These are phyloP conservation scores for Drosophila ambigua DNA, from an alignment of 1,140 invertebrate species.

Conservation along the genomic window DNA sequence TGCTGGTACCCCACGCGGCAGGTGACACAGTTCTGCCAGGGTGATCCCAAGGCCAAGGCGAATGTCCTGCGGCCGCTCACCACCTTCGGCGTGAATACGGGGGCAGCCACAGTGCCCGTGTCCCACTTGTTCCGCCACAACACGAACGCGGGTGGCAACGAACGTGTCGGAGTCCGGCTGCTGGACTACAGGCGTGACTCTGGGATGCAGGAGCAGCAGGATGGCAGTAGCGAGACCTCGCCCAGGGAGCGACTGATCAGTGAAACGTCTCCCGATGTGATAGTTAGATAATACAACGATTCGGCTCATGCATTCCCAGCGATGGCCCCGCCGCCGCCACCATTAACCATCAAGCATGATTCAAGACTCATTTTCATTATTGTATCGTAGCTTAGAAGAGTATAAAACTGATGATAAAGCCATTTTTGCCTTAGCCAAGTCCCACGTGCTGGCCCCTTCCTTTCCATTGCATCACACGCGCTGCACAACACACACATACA, in stretches of 20 bases:
- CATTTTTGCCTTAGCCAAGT: constrained; percentile 46
- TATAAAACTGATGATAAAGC: constrained; percentile 30
- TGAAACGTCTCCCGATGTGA: constrained; percentile 57
- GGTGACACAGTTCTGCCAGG: constrained; percentile 65
- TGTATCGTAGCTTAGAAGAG: constrained; percentile 32
- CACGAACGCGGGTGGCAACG: constrained; percentile 24
- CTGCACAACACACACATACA: constrained; percentile 25
- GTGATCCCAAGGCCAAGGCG: constrained; percentile 73
- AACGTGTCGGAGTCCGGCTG: constrained; percentile 63
- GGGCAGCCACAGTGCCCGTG: constrained; percentile 1
- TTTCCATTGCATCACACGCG: constrained; percentile 2
- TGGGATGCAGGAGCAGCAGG: constrained; percentile 20
- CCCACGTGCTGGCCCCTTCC: constrained; percentile 1
- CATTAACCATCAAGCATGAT: constrained; percentile 22
- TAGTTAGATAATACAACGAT: constrained; percentile 70
- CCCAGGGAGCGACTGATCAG: constrained; percentile 46
- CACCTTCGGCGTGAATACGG: constrained; percentile 28
- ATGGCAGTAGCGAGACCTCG: constrained; percentile 24
- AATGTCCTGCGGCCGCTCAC: constrained; percentile 57
- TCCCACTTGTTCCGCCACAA: constrained; percentile 28
- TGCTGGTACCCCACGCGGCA: constrained; percentile 79
- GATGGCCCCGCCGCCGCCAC: constrained; percentile 30
- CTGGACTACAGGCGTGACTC: constrained; percentile 67
- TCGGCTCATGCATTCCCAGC: constrained; percentile 52
- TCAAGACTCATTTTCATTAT: constrained; percentile 54